Percentiles rank a stretch among this genome's conserved stretches.
Evolutionary conservation across 2,797 vertebrate genomes (phyloP).

Genomic region (Thamnophis elegans): DNA sequence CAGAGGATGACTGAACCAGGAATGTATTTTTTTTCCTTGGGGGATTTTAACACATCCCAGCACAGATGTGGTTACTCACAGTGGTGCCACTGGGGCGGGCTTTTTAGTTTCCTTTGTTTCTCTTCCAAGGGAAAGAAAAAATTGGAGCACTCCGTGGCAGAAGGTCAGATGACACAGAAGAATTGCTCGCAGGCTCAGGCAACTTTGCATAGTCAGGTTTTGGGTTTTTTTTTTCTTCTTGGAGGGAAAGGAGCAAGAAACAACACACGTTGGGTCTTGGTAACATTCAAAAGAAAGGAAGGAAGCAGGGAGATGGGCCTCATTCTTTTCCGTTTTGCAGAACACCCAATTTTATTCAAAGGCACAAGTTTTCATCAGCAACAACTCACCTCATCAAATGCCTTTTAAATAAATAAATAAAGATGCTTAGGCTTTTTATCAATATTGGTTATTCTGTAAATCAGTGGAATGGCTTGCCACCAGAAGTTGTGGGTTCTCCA

Average conservation of each 20-base stretch:
- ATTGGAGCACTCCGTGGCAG: not conserved
- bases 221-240: not conserved
- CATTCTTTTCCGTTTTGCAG: not conserved
- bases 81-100: not conserved
- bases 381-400: not conserved
- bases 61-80: not conserved
- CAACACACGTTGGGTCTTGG: not conserved
- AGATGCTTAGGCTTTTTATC: not conserved
- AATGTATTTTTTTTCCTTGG: not conserved
- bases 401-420: not conserved
- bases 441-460: not conserved
- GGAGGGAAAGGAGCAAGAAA: not conserved
- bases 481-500: no score
- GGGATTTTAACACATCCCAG: not conserved
- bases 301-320: not conserved
- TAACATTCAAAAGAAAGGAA: not conserved
- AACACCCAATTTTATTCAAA: not conserved
- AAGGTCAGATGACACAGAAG: not conserved
- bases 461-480: no score
- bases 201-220: not conserved
- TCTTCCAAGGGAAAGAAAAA: not conserved
- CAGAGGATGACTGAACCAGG: not conserved
- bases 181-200: not conserved
- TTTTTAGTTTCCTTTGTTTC: not conserved
- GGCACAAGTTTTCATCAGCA: not conserved